Percentiles rank a stretch among this genome's conserved stretches.
Evolutionary conservation across 2,797 vertebrate species (phyloP).

Genomic region (Anguilla obscura): DNA sequence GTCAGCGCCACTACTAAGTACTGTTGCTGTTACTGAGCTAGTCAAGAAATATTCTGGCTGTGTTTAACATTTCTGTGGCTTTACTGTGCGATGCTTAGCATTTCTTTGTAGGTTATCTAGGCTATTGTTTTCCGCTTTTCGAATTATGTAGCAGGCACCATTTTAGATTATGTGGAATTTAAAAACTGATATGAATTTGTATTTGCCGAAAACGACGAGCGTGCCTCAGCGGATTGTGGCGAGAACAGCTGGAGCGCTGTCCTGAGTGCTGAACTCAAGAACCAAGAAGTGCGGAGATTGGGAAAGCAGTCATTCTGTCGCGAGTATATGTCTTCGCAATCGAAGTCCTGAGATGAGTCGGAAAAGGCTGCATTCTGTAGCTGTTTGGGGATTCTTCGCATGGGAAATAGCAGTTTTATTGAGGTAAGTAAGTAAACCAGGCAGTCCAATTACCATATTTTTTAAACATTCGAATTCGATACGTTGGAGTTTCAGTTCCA

Average conservation of each 20-base stretch:
- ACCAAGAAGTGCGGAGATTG: constrained; percentile 38
- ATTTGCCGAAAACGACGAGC: constrained; percentile 34
- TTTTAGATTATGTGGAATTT: constrained; percentile 44
- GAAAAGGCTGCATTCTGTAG: constrained; percentile 48
- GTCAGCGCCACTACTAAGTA: constrained; percentile 15
- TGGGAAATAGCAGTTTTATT: constrained; percentile 56
- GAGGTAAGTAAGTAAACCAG: constrained; percentile 49
- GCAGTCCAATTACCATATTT: not conserved
- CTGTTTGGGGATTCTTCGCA: constrained; percentile 53
- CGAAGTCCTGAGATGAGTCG: constrained; percentile 51
- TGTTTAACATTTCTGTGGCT: constrained; percentile 19
- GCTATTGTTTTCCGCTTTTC: not conserved
- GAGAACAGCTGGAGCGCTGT: constrained; percentile 51
- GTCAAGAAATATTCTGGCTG: constrained; percentile 41
- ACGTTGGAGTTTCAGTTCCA: not conserved
- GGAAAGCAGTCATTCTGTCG: constrained; percentile 36
- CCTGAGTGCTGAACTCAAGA: constrained; percentile 56
- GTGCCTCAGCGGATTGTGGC: constrained; percentile 38
- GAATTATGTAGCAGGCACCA: constrained; percentile 7
- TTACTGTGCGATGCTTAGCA: not conserved
- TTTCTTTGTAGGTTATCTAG: not conserved
- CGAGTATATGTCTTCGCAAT: constrained; percentile 40
- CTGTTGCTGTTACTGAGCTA: constrained; percentile 41
- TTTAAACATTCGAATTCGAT: not conserved
- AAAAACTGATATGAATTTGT: constrained; percentile 33